Evolutionary conservation across 2,888 invertebrate genomes (phyloP), one percentile per base, ranked within the genome.

Genomic region (Folsomia manolachei): DNA sequence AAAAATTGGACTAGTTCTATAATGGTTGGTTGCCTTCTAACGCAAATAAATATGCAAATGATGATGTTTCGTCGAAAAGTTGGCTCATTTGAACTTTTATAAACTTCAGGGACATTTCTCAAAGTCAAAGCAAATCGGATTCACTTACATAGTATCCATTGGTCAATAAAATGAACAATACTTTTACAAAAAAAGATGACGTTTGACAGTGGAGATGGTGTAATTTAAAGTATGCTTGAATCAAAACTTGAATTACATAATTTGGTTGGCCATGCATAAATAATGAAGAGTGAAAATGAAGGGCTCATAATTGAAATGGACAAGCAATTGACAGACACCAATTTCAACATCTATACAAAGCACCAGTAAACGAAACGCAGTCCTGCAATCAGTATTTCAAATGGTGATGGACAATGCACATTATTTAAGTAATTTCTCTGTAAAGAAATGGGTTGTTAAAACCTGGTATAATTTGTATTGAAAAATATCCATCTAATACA

Each of bases 211-310:
- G n/a, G n/a, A n/a, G n/a, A n/a, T n/a, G n/a, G n/a, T n/a, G n/a
- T n/a, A n/a, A n/a, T n/a, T n/a, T n/a, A n/a, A n/a, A n/a, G n/a
- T n/a, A n/a, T n/a, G n/a, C n/a, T n/a, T n/a, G n/a, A n/a, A n/a
- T n/a, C n/a, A n/a, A n/a, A n/a, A n/a, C n/a, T n/a, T n/a, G 7
- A 4, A 56, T 56, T 56, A 56, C 56, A 21, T 21, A 7, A 56
- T 56, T 56, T 56, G 21, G 56, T 56, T 56, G n/a, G 56, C 56
- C 56, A 56, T 56, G 56, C 56, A 56, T 56, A 56, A 19, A 56
- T 18, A 18, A 19, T 56, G 19, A 56, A 19, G 7, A 14, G 14
- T 39, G 39, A 39, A 56, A 56, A 56, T 56, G 56, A 56, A 56
- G 56, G 21, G 19, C 56, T 56, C 4, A 19, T 4, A 56, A 56